A percentile compares a stretch with the other conserved stretches of the same genome.
Conservation (phyloP, 2,797 vertebrate genomes). For the Schizothorax lantsangensis region DNA sequence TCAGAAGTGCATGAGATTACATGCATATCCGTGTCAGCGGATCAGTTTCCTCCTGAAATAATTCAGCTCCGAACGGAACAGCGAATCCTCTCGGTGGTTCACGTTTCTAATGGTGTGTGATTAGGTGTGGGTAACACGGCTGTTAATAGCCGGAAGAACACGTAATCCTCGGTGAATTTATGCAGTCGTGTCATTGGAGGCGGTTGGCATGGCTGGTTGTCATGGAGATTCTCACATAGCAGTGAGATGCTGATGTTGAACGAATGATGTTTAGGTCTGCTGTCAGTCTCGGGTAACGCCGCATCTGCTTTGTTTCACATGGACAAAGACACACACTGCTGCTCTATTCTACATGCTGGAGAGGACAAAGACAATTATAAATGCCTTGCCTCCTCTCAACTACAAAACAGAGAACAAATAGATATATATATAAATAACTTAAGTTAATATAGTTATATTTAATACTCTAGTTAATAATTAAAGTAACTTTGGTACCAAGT, state of each 20-base stretch:
- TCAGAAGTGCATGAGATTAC: neutral
- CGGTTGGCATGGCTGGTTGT: slow-evolving; percentile 69
- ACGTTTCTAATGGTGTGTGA: slow-evolving; percentile 75
- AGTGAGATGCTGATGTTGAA: slow-evolving; percentile 84
- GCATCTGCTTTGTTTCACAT: slow-evolving; percentile 40
- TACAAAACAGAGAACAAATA: neutral
- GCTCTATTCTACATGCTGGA: neutral
- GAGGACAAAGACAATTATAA: neutral
- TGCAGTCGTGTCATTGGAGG: slow-evolving; percentile 70
- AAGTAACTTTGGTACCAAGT: neutral
- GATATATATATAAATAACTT: too few species aligned
- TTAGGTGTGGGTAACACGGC: slow-evolving; percentile 74
- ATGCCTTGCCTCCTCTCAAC: neutral
- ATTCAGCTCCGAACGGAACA: slow-evolving; percentile 60
- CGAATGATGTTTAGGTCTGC: slow-evolving; percentile 92
- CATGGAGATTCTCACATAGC: slow-evolving; percentile 67
- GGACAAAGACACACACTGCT: slow-evolving; percentile 66
- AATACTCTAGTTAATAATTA: neutral
- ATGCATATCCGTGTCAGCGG: neutral
- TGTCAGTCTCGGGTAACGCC: slow-evolving; percentile 86
- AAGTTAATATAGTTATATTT: too few species aligned
- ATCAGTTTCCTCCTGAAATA: slow-evolving; percentile 58
- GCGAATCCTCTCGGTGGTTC: slow-evolving; percentile 56
- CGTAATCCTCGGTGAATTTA: slow-evolving; percentile 75
- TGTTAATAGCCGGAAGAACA: slow-evolving; percentile 77